A percentile compares a stretch with the other conserved stretches of the same genome.
Evolutionary conservation across 92 coral and sea anemone genomes (phyloP).

Genomic region (Bergia sp.): DNA sequence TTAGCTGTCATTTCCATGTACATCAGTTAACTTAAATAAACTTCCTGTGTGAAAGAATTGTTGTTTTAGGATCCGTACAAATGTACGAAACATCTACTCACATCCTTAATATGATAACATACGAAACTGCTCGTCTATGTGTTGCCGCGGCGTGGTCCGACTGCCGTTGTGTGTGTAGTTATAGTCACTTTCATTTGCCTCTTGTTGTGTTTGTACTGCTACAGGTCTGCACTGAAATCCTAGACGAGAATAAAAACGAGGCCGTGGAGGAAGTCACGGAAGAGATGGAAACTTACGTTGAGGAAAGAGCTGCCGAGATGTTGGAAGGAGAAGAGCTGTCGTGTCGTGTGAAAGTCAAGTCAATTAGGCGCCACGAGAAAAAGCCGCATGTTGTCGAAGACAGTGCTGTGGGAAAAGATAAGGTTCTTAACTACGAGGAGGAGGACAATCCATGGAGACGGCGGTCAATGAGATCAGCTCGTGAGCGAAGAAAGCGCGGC

Average conservation of each 20-base stretch:
- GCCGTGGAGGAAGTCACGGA: constrained; percentile 58
- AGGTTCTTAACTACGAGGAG: constrained; percentile 24
- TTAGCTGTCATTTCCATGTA: neutral
- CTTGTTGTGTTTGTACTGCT: neutral
- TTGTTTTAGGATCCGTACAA: constrained; percentile 5
- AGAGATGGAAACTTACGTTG: constrained; percentile 52
- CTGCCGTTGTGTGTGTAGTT: neutral
- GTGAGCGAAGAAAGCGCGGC: constrained; percentile 21
- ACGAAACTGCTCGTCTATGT: neutral
- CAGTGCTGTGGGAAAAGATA: neutral
- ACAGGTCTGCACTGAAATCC: constrained; percentile 43
- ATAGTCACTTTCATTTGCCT: neutral
- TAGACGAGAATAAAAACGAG: constrained; percentile 37
- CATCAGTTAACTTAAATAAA: neutral
- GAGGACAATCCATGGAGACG: constrained; percentile 42
- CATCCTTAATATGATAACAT: neutral
- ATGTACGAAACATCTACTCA: neutral
- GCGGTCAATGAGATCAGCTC: constrained; percentile 33
- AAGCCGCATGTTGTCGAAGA: constrained; percentile 9
- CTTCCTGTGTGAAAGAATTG: constrained; percentile 40
- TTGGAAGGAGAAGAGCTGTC: constrained; percentile 31
- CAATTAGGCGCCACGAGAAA: constrained; percentile 30
- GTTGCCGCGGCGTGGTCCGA: neutral
- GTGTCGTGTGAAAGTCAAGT: constrained; percentile 15
- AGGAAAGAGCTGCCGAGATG: constrained; percentile 46